These are phyloP conservation scores for Laothoe populi DNA, from an alignment of 2,888 invertebrate genomes.

Conservation along the genomic window DNA sequence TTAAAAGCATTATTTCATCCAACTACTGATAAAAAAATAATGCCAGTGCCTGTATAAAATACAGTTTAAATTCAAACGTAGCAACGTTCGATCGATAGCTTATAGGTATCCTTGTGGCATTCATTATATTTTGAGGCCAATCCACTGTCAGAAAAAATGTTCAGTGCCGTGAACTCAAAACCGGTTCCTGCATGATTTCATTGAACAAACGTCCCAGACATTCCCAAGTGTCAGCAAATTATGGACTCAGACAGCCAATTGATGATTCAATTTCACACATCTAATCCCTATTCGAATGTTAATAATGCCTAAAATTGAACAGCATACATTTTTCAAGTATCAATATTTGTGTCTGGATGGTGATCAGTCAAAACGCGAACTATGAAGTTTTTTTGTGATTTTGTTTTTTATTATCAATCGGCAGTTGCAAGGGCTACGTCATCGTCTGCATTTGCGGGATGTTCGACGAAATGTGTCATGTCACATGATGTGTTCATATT, in stretches of 20 bases:
- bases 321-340: slow-evolving; percentile 29
- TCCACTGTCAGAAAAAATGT: slow-evolving; percentile 29
- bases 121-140: slow-evolving; percentile 26
- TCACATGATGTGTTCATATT: slow-evolving; percentile 13
- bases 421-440: slow-evolving; percentile 62
- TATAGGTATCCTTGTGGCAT: not conserved
- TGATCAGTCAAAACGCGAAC: slow-evolving; percentile 57
- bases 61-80: not conserved
- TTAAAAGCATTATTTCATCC: too few relatives aligned
- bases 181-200: slow-evolving; percentile 47
- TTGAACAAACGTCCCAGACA: slow-evolving; percentile 45
- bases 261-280: not conserved
- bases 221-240: slow-evolving; percentile 38
- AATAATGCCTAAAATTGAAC: slow-evolving; percentile 35
- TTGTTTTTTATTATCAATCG: slow-evolving; percentile 46
- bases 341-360: slow-evolving; percentile 37
- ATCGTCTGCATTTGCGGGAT: slow-evolving; percentile 72
- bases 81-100: not conserved
- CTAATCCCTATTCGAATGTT: not conserved
- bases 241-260: slow-evolving; percentile 19
- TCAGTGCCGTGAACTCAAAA: slow-evolving; percentile 30
- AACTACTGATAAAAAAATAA: too few relatives aligned
- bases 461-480: slow-evolving; percentile 7
- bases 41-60: too few relatives aligned
- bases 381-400: slow-evolving; percentile 44